Conservation (phyloP, 2,888 invertebrate genomes). For the Apocheima hispidaria region DNA sequence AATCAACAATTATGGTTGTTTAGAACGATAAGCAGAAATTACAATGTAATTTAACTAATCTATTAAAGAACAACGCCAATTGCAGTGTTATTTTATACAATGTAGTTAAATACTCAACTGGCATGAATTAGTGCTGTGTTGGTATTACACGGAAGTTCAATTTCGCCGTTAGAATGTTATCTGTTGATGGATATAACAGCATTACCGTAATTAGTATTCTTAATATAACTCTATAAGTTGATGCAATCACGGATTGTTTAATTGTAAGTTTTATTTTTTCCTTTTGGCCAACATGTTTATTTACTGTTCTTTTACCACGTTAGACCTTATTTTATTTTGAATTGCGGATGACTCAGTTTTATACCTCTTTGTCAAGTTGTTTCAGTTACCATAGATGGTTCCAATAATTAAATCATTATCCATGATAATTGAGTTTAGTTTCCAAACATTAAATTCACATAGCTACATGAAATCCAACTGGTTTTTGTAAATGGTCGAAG, state of each 20-base stretch:
- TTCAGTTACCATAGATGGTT: too few species aligned
- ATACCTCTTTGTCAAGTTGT: too few species aligned
- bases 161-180: conserved; percentile 16
- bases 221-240: conserved; percentile 18
- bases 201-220: conserved; percentile 12
- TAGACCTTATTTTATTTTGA: not conserved
- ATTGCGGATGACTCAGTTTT: not conserved
- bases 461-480: conserved; percentile 13
- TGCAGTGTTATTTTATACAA: conserved; percentile 5
- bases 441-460: not conserved
- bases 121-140: conserved; percentile 26
- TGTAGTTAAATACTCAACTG: conserved; percentile 3
- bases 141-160: conserved; percentile 10
- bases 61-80: not conserved
- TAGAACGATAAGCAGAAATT: conserved; percentile 51
- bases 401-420: not conserved
- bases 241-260: conserved; percentile 10
- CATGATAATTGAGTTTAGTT: not conserved
- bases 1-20: conserved; percentile 49
- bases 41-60: conserved; percentile 28
- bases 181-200: conserved; percentile 1
- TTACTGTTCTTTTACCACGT: not conserved
- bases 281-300: not conserved
- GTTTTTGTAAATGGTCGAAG: conserved; percentile 34
- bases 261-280: conserved; percentile 9